phyloP scores from a whole-genome alignment of 2,797 vertebrate species.

The Malacoraja senta region DNA sequence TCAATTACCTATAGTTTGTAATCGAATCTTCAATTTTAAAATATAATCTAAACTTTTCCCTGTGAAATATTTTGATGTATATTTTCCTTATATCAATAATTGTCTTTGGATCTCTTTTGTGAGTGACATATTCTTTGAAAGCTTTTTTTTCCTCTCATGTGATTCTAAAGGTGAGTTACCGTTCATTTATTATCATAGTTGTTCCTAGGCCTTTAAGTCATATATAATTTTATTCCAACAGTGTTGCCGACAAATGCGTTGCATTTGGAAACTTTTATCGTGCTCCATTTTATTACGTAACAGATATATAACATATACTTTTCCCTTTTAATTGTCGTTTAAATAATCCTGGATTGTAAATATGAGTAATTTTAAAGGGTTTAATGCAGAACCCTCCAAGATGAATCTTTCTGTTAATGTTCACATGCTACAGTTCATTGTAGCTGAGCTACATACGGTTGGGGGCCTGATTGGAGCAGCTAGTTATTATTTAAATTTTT shows the following conservation, averaged over 20 bases:
- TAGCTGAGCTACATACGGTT: neutral
- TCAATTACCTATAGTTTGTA: neutral
- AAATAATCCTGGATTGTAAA: neutral
- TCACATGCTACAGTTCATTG: neutral
- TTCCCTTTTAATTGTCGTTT: conserved; percentile 1
- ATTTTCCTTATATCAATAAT: neutral
- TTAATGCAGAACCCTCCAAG: neutral
- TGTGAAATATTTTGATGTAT: neutral
- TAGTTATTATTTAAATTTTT: neutral
- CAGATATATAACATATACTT: neutral
- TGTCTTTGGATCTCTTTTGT: neutral
- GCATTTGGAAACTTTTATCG: neutral
- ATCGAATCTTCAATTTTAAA: neutral
- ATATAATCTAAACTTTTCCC: neutral
- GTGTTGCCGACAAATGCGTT: neutral
- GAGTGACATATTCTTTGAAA: neutral
- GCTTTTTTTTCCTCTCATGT: neutral
- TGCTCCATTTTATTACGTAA: neutral
- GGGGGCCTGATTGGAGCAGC: neutral
- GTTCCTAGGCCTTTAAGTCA: too few species aligned
- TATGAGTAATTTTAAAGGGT: neutral
- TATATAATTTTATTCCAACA: neutral
- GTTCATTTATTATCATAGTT: neutral
- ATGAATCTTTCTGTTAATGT: neutral
- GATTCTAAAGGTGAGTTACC: neutral